These are phyloP conservation scores for Stercorarius parasiticus DNA, from an alignment of 2,113 vertebrate species.

Conservation along the genomic window DNA sequence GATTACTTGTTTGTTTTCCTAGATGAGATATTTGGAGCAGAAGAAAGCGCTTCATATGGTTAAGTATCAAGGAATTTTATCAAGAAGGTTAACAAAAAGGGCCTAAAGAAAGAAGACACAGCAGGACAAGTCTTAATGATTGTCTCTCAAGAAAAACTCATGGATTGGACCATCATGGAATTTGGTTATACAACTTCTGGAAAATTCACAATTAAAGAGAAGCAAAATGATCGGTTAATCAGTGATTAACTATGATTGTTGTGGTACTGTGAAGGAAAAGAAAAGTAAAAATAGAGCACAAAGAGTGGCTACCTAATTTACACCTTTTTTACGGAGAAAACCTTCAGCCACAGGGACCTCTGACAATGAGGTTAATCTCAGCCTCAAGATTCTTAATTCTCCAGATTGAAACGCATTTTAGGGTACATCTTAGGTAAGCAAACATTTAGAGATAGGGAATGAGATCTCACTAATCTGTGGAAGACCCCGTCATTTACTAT, in stretches of 20 bases:
- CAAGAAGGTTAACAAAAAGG: not conserved
- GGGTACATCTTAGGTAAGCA: not conserved
- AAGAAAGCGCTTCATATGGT: not conserved
- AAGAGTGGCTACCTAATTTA: not conserved
- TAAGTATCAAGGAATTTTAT: not conserved
- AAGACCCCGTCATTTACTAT: not conserved
- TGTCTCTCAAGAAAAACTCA: not conserved
- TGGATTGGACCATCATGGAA: rapidly evolving
- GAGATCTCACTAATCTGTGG: not conserved
- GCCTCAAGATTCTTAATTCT: not conserved
- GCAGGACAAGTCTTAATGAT: not conserved
- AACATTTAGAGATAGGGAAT: not conserved
- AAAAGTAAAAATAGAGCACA: not conserved
- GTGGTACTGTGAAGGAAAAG: not conserved
- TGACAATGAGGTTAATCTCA: not conserved
- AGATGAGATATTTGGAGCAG: not conserved
- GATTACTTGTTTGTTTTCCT: not conserved
- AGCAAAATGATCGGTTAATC: not conserved
- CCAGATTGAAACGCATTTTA: not conserved
- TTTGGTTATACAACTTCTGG: not conserved
- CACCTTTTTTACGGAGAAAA: not conserved
- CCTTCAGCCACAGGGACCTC: not conserved
- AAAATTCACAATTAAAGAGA: not conserved
- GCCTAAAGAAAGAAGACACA: not conserved
- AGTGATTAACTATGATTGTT: not conserved